phyloP scores from a whole-genome alignment of 2,888 invertebrate genomes.

The Chironomus riparius region DNA sequence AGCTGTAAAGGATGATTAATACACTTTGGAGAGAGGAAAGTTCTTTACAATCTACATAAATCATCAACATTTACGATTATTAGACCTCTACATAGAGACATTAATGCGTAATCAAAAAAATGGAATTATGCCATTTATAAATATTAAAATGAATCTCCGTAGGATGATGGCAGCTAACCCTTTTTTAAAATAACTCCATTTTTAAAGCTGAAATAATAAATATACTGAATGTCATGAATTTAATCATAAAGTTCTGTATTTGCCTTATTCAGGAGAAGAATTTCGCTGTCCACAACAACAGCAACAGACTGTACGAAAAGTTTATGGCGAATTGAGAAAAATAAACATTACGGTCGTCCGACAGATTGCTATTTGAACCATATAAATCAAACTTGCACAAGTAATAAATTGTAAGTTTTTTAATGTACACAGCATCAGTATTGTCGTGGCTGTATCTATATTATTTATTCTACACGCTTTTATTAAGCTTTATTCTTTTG shows the following conservation, averaged over 20 bases:
- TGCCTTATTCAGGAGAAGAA: background rate
- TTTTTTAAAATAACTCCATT: background rate
- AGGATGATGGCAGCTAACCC: background rate
- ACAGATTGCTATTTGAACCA: slow-evolving; percentile 14
- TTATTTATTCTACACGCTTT: too few relatives aligned
- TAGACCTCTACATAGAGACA: slow-evolving; percentile 13
- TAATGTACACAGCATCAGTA: too few relatives aligned
- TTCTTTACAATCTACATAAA: background rate
- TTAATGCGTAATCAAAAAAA: slow-evolving; percentile 17
- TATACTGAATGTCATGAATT: background rate
- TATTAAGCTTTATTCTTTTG: too few relatives aligned
- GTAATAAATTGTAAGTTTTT: slow-evolving; percentile 14
- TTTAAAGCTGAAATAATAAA: background rate
- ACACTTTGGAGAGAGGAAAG: too few relatives aligned
- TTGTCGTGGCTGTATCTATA: too few relatives aligned
- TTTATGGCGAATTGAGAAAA: background rate
- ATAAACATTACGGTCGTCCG: slow-evolving; percentile 1
- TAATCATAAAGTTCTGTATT: background rate
- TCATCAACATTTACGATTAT: slow-evolving; percentile 24
- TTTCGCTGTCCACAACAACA: background rate
- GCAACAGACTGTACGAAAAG: background rate
- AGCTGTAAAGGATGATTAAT: too few relatives aligned
- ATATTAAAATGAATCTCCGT: too few relatives aligned
- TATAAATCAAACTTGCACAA: slow-evolving; percentile 26
- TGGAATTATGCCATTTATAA: background rate